Evolutionary conservation across 1,140 invertebrate genomes (phyloP), one percentile per base, ranked within the genome.

Genomic region (Lepidurus apus): DNA sequence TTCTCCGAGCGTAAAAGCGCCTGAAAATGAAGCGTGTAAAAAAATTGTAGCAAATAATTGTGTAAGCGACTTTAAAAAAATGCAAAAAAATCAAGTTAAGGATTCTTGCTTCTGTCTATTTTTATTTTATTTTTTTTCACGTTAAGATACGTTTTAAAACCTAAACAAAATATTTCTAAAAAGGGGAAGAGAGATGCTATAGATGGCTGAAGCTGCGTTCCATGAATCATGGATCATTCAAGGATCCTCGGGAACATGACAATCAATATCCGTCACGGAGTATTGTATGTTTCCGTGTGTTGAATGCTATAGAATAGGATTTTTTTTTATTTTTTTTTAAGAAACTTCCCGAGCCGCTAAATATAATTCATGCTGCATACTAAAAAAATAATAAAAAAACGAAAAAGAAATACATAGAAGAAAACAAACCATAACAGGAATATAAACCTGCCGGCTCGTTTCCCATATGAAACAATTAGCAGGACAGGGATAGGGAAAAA

Each of bases 241-340:
- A 9, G 9, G 53, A 65, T 65, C 53, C 8, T 65, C 7, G n/a
- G 9, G 53, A 65, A 17, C 53, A 65, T 65, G 53, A 65, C 53
- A 9, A 65, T 65, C 53, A 65, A 65, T 65, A 65, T 65, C 53
- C 53, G n/a, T 65, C 53, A 65, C 53, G 53, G 53, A 65, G 9
- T 65, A 65, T 65, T 65, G 53, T 47, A 17, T 47, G 45, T 65
- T n/a, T 65, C 53, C 53, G 53, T 65, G 53, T 9, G 21, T 65
- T 65, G 53, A 65, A 65, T 65, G 21, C 53, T 65, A 7, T n/a
- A 65, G 53, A 17, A 13, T 47, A 13, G n/a, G 6, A 17, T 13
- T 1, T 21, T n/a, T 7, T 13, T n/a, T 7, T 13, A 7, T 65
- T 5, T 65, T 7, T 21, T n/a, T 21, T 13, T 7, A 65, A 21